Conservation (phyloP, 2,113 vertebrate genomes). For the Pleuronectes platessa region DNA sequence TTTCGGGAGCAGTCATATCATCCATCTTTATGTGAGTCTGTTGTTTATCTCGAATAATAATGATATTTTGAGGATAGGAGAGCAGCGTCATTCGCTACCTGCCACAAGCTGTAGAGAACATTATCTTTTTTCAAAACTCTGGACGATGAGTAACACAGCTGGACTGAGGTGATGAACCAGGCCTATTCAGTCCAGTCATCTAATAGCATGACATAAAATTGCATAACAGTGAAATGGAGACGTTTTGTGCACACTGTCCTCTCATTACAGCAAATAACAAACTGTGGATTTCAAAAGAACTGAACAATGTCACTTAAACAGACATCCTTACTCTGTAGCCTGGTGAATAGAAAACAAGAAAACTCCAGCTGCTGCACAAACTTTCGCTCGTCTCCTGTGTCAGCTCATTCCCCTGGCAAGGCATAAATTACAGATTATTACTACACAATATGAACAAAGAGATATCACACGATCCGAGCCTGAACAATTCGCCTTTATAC, state of each 20-base stretch:
- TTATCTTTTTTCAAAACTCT: slow-evolving; percentile 66
- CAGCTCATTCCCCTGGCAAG: slow-evolving; percentile 21
- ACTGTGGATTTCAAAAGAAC: slow-evolving; percentile 35
- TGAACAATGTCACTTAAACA: slow-evolving; percentile 38
- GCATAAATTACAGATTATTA: slow-evolving; percentile 49
- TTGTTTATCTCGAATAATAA: not conserved
- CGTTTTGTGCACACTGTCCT: slow-evolving; percentile 50
- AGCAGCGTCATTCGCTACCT: slow-evolving; percentile 58
- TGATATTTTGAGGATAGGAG: slow-evolving; percentile 38
- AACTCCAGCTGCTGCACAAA: slow-evolving; percentile 12
- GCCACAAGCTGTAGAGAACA: slow-evolving; percentile 70
- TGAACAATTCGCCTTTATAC: slow-evolving; percentile 73
- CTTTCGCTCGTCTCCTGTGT: slow-evolving; percentile 28
- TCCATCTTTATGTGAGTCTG: too few species aligned
- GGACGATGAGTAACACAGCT: slow-evolving; percentile 76
- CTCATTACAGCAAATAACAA: slow-evolving; percentile 64
- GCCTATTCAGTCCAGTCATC: slow-evolving; percentile 62
- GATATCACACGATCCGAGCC: slow-evolving; percentile 65
- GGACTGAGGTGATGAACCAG: slow-evolving; percentile 63
- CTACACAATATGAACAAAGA: slow-evolving; percentile 60
- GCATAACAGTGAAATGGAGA: slow-evolving; percentile 62
- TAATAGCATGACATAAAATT: slow-evolving; percentile 66
- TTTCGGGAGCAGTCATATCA: too few species aligned
- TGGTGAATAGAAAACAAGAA: slow-evolving; percentile 49
- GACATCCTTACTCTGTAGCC: slow-evolving; percentile 41